phyloP scores from a whole-genome alignment of 2,113 vertebrate species.

The Ploceus nigricollis region DNA sequence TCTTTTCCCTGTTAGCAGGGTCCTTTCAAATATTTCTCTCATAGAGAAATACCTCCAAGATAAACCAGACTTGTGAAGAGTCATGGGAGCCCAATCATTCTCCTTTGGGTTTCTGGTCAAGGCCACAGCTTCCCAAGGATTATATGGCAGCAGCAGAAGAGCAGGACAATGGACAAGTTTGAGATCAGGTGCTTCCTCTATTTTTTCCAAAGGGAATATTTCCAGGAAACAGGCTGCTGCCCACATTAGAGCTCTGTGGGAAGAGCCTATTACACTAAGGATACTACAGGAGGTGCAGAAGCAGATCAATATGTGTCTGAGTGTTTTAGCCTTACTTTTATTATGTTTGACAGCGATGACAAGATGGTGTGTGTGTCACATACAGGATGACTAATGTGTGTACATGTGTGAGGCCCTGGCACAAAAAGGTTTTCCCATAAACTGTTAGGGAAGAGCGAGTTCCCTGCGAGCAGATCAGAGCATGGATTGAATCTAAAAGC shows the following conservation, averaged over 20 bases:
- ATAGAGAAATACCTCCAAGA: background rate
- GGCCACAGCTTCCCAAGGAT: background rate
- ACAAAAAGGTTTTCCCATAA: conserved; percentile 30
- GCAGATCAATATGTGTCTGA: conserved; percentile 57
- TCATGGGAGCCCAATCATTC: background rate
- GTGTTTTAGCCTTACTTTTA: conserved; percentile 63
- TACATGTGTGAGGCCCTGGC: background rate
- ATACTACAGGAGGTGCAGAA: conserved; percentile 18
- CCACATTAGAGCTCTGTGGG: background rate
- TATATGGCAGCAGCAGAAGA: background rate
- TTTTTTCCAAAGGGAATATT: conserved; percentile 64
- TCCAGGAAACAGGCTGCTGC: conserved; percentile 39
- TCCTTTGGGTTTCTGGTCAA: background rate
- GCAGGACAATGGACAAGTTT: conserved; percentile 26
- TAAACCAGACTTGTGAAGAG: background rate
- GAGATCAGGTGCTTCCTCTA: conserved; percentile 53
- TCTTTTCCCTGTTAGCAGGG: background rate
- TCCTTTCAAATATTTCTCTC: background rate
- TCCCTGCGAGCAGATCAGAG: conserved; percentile 31
- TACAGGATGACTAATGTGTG: conserved; percentile 49
- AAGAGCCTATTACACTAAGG: background rate
- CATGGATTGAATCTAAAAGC: background rate
- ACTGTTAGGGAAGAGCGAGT: conserved; percentile 7
- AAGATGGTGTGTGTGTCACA: conserved; percentile 4
- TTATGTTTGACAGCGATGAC: conserved; percentile 61